Conservation (phyloP, 2,113 vertebrate genomes). For the Todiramphus saurophagus region DNA sequence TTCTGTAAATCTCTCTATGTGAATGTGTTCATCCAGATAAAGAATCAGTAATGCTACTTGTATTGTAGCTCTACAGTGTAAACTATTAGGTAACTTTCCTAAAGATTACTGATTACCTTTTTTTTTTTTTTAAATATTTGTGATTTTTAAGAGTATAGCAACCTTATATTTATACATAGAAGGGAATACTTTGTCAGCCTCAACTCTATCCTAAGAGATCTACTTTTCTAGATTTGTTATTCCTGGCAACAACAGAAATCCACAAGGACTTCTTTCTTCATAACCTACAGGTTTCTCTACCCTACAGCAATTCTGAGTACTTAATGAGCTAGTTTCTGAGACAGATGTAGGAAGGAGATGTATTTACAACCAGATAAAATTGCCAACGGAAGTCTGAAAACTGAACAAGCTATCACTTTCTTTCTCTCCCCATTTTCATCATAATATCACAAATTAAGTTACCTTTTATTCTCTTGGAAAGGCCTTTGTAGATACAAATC, state of each 20-base stretch:
- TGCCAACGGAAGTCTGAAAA: not conserved
- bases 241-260: not conserved
- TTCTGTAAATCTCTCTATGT: not conserved
- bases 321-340: not conserved
- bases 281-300: not conserved
- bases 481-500: not conserved
- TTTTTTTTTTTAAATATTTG: not conserved
- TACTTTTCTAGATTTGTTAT: conserved; percentile 5
- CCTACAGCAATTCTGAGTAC: not conserved
- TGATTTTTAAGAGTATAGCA: not conserved
- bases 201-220: not conserved
- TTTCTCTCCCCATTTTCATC: not conserved
- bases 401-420: not conserved
- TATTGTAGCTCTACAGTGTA: not conserved
- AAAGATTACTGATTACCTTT: not conserved
- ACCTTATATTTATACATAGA: not conserved
- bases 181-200: not conserved
- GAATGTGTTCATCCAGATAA: not conserved
- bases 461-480: not conserved
- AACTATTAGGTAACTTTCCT: not conserved
- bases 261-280: not conserved
- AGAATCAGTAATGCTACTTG: not conserved
- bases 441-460: not conserved
- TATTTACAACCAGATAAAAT: conserved; percentile 6
- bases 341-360: not conserved